Base-by-base conservation (phyloP, 2,113 vertebrate genomes). In the Halcyon malimbica region DNA sequence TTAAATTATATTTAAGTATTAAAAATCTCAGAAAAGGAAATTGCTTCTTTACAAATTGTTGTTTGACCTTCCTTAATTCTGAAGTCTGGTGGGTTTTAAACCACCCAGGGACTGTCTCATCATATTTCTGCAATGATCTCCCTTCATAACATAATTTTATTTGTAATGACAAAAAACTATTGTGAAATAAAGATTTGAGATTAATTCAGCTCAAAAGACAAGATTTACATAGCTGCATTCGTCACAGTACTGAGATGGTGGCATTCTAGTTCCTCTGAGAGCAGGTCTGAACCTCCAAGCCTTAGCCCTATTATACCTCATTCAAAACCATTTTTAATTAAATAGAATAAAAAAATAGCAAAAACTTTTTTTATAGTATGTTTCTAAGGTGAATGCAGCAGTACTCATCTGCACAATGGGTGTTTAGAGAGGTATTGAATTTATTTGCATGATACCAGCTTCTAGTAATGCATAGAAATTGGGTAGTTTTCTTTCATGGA, bases 1-100 rank as follows among this genome's bases (percentile, higher is more conserved):
- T 92, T 44, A 92, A 90, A 94, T 94, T 95, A 31, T 50, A 94
- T 83, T 96, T 93, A 88, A 90, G 57, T 83, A 90, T 63, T 87
- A 88, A 79, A 88, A 94, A 76, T 77, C 51, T 86, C 88, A 88
- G 90, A 73, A 91, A 85, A 95, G 92, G 87, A 96, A 95, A 93
- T 94, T 2, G 90, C 90, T 88, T 60, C 83, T 19, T 93, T 95
- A 71, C 54, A 92, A 93, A 93, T 94, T 90, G 48, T 69, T 83
- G 50, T 86, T 95, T 94, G 83, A 95, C 90, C 88, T 95, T 94
- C 86, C 94, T 93, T 93, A 94, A 95, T 94, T 92, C 79, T 90
- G 85, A 83, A 94, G 83, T 87, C 94, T 97, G 90, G 53, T 88
- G 44, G n/a, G 24, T 86, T 90, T 28, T 76, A 88, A 96, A 79